Evolutionary conservation across 2,113 vertebrate genomes (phyloP).

Genomic region (Zingel zingel): DNA sequence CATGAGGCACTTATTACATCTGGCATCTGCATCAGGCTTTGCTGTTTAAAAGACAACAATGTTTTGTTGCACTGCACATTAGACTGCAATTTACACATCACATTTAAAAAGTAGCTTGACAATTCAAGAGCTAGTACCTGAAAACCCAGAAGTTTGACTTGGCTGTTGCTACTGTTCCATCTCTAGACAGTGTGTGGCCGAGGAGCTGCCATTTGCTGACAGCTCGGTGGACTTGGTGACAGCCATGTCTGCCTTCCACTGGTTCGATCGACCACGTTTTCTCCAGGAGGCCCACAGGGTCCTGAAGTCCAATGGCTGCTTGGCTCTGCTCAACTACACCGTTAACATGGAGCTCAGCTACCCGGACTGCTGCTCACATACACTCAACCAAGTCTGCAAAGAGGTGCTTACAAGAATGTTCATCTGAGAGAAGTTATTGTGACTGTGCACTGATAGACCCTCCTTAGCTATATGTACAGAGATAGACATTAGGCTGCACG

Average conservation of each 20-base stretch:
- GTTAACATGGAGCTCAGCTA: conserved; percentile 82
- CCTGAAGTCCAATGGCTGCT: conserved; percentile 82
- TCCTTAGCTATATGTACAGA: neutral
- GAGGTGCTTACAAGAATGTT: conserved; percentile 76
- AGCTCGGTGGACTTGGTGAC: conserved; percentile 85
- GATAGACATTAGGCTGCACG: neutral
- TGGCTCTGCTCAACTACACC: conserved; percentile 85
- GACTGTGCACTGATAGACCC: neutral
- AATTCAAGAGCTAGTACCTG: neutral
- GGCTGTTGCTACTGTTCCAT: neutral
- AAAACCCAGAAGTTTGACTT: conserved; percentile 10
- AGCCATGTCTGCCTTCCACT: conserved; percentile 86
- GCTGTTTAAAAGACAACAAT: neutral
- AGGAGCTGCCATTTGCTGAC: conserved; percentile 83
- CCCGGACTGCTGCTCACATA: conserved; percentile 68
- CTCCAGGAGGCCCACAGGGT: conserved; percentile 83
- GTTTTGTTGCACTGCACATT: neutral
- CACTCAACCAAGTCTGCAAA: conserved; percentile 80
- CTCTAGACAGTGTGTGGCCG: conserved; percentile 80
- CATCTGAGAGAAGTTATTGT: neutral
- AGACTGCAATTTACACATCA: neutral
- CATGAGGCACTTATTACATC: too few relatives aligned
- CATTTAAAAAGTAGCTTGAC: neutral
- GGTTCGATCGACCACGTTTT: conserved; percentile 85
- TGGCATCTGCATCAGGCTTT: too few relatives aligned